Percentiles rank a stretch among this genome's conserved stretches.
Conservation (phyloP, 2,888 invertebrate species). For the Thereva unica region DNA sequence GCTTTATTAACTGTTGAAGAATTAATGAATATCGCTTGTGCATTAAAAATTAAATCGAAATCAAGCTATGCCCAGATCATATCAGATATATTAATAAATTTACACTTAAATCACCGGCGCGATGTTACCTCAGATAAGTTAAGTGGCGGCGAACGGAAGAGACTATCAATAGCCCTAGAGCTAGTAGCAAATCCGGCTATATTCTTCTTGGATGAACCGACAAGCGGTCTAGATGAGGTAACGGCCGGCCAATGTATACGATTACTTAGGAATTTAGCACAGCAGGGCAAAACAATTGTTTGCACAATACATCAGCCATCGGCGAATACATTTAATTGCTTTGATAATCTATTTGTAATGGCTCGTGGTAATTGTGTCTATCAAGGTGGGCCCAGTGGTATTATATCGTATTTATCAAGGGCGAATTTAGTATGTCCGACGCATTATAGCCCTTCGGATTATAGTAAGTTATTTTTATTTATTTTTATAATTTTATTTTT, state of each 20-base stretch:
- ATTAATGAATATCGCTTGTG: conserved; percentile 77
- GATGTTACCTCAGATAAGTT: conserved; percentile 59
- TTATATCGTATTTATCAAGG: conserved; percentile 65
- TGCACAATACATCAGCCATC: conserved; percentile 73
- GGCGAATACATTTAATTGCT: conserved; percentile 66
- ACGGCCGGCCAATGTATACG: conserved; percentile 67
- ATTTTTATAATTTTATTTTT: conserved; percentile 6
- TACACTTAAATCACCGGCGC: conserved; percentile 55
- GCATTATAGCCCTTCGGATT: conserved; percentile 73
- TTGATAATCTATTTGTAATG: conserved; percentile 69
- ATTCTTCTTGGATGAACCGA: conserved; percentile 83
- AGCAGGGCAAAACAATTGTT: conserved; percentile 69
- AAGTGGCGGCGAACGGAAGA: conserved; percentile 81
- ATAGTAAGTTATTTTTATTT: conserved; percentile 61
- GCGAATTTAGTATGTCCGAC: conserved; percentile 65
- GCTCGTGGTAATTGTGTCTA: conserved; percentile 68
- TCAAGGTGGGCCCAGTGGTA: conserved; percentile 66
- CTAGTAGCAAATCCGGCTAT: conserved; percentile 82
- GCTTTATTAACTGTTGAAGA: conserved; percentile 75
- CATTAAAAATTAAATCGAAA: conserved; percentile 65
- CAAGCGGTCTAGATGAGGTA: conserved; percentile 71
- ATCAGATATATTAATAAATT: conserved; percentile 53
- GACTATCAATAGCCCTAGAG: conserved; percentile 79
- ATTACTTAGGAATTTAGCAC: conserved; percentile 63
- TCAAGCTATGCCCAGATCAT: conserved; percentile 50